Evolutionary conservation across 2,113 vertebrate species (phyloP).

Genomic region (Callionymus lyra): DNA sequence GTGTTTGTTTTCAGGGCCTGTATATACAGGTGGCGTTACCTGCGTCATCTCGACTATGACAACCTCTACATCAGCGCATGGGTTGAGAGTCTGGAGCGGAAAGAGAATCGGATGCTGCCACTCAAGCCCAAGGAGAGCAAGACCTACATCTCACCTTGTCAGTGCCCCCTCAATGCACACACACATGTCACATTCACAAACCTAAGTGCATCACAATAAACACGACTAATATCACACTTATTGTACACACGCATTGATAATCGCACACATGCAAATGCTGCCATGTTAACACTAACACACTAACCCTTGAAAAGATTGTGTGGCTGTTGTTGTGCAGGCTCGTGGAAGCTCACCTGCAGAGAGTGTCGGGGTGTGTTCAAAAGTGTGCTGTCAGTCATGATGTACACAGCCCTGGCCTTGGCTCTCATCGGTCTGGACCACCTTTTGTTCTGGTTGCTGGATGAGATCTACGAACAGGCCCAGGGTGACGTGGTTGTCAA

Average conservation of each 20-base stretch:
- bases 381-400: conserved; percentile 47
- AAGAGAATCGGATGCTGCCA: conserved; percentile 66
- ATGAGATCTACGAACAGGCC: conserved; percentile 72
- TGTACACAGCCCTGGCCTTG: conserved; percentile 54
- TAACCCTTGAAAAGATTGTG: neutral
- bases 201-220: too few species aligned
- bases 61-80: conserved; percentile 76
- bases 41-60: conserved; percentile 68
- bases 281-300: too few species aligned
- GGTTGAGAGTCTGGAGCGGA: conserved; percentile 68
- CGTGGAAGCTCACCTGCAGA: conserved; percentile 35
- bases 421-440: conserved; percentile 74
- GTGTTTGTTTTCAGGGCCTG: conserved; percentile 57
- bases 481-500: conserved; percentile 65
- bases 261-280: too few species aligned
- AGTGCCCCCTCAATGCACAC: conserved; percentile 54
- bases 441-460: conserved; percentile 81
- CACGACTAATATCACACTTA: too few species aligned
- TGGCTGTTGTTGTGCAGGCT: conserved; percentile 32
- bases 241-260: too few species aligned
- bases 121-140: conserved; percentile 61
- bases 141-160: conserved; percentile 73
- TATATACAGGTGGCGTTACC: conserved; percentile 68
- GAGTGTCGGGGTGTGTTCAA: conserved; percentile 45
- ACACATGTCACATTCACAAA: neutral